phyloP scores from a whole-genome alignment of 23 tunicate species.

The Styela plicata region DNA sequence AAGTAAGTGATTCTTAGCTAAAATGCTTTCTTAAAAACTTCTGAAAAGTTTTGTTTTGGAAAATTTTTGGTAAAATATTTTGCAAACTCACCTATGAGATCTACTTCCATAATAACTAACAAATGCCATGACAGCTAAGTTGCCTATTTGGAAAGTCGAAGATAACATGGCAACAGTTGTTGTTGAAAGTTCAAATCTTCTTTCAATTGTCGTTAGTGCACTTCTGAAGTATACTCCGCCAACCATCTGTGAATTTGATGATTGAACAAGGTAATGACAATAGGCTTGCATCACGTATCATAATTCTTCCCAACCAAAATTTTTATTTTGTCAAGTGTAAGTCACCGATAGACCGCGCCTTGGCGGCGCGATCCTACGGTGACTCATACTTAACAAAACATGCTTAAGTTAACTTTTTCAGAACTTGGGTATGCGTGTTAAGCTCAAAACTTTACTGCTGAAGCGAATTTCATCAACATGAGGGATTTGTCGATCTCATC shows the following conservation, averaged over 20 bases:
- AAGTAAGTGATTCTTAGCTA: too few relatives aligned
- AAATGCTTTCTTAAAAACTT: too few relatives aligned
- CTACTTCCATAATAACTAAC: constrained; percentile 80
- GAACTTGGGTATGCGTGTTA: background rate
- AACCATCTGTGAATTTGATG: constrained; percentile 1
- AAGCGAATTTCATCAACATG: too few relatives aligned
- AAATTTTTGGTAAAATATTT: too few relatives aligned
- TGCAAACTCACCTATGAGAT: constrained; percentile 67
- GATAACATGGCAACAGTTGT: constrained; percentile 48
- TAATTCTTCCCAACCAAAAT: background rate
- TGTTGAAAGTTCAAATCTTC: constrained; percentile 66
- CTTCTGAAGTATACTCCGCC: constrained; percentile 15
- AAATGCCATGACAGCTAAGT: constrained; percentile 40
- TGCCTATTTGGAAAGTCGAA: constrained; percentile 63
- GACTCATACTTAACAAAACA: background rate
- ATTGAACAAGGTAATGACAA: too few relatives aligned
- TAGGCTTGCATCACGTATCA: too few relatives aligned
- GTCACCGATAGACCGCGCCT: too few relatives aligned
- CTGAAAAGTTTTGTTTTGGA: too few relatives aligned
- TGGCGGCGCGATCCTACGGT: background rate
- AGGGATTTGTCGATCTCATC: too few relatives aligned
- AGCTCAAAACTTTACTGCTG: too few relatives aligned
- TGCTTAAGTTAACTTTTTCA: background rate
- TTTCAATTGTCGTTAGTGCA: constrained; percentile 52
- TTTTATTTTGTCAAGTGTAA: background rate